Evolutionary conservation across 2,113 vertebrate species (phyloP).

Genomic region (Crocuta crocuta): DNA sequence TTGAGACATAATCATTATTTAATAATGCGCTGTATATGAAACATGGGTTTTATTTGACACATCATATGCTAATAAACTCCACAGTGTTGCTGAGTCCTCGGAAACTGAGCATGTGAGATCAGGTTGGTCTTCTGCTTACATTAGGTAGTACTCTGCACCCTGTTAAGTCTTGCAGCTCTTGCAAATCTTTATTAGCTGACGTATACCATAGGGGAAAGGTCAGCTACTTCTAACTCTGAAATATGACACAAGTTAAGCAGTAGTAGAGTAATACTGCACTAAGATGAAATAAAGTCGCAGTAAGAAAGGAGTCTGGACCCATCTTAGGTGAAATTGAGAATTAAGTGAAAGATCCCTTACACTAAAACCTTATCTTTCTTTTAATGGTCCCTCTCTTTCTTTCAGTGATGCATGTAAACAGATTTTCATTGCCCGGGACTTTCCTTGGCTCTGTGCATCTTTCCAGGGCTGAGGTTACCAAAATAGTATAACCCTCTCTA

Average conservation of each 20-base stretch:
- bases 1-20: constrained; percentile 38
- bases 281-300: background rate
- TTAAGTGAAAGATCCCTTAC: background rate
- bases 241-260: background rate
- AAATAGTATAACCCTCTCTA: background rate
- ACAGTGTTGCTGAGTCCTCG: background rate
- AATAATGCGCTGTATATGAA: background rate
- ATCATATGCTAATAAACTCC: background rate
- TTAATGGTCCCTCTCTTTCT: background rate
- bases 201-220: background rate
- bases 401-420: background rate
- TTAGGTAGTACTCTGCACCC: background rate
- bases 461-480: background rate
- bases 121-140: background rate
- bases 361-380: background rate
- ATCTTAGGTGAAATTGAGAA: background rate
- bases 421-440: background rate
- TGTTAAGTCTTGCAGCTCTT: background rate
- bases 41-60: background rate
- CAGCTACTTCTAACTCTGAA: background rate
- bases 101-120: background rate
- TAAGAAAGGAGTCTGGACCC: background rate
- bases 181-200: background rate
- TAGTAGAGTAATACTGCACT: background rate
- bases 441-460: background rate